These are phyloP conservation scores for Piprites chloris DNA, from an alignment of 2,113 vertebrate species.

Conservation along the genomic window DNA sequence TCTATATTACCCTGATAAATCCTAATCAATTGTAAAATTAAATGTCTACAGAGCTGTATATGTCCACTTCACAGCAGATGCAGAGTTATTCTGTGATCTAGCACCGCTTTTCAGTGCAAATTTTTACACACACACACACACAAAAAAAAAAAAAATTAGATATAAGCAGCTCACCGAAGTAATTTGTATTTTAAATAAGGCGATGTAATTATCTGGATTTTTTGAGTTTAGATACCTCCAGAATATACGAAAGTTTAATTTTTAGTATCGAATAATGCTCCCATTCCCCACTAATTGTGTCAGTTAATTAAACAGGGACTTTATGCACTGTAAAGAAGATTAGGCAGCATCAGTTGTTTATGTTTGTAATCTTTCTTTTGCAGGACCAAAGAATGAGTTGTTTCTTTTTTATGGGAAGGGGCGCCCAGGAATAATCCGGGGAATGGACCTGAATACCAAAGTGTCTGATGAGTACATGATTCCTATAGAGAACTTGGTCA, in stretches of 20 bases:
- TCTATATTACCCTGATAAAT: slow-evolving; percentile 17
- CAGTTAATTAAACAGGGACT: slow-evolving; percentile 74
- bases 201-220: slow-evolving; percentile 67
- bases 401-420: slow-evolving; percentile 99
- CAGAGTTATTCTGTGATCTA: slow-evolving; percentile 47
- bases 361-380: slow-evolving; percentile 74
- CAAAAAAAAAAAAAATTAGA: slow-evolving; percentile 61
- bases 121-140: slow-evolving; percentile 27
- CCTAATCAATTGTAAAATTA: slow-evolving; percentile 68
- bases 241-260: slow-evolving; percentile 72
- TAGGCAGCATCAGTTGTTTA: slow-evolving; percentile 69
- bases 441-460: slow-evolving; percentile 93
- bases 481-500: slow-evolving; percentile 93
- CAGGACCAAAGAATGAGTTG: slow-evolving; percentile 94
- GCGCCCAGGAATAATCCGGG: slow-evolving; percentile 91
- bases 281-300: slow-evolving; percentile 62
- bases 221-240: slow-evolving; percentile 64
- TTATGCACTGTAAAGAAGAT: slow-evolving; percentile 67
- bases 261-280: slow-evolving; percentile 49
- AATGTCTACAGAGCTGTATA: slow-evolving; percentile 46
- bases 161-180: slow-evolving; percentile 64
- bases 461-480: slow-evolving; percentile 93
- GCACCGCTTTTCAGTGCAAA: slow-evolving; percentile 42
- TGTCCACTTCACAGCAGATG: slow-evolving; percentile 52
- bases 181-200: slow-evolving; percentile 78